Evolutionary conservation across 2,797 vertebrate species (phyloP), one percentile per base, ranked within the genome.

Genomic region (Peromyscus eremicus): DNA sequence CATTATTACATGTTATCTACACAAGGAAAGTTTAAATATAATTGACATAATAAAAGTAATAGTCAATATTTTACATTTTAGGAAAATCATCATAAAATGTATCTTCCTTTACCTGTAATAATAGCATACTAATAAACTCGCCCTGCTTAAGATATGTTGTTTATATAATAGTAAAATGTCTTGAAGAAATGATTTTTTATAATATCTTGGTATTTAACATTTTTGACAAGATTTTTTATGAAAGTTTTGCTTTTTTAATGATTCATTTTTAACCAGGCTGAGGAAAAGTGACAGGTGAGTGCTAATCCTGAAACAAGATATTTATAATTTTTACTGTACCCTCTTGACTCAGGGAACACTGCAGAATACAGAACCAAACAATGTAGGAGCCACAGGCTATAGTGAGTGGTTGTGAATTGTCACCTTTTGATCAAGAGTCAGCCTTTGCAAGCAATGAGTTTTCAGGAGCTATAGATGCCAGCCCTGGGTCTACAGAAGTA

Each of bases 21-120:
- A 97, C 97, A 97, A 96, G n/a, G 84, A 97, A 92, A 95, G 2
- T 97, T 97, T 97, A 92, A 96, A 27, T 7, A 93, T 94, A 98
- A 97, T 96, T 96, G 62, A 97, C 97, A 98, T 97, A 97, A 97
- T 97, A 96, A 96, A 97, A 96, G 94, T 91, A 98, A 98, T 97
- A 96, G 97, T 95, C 87, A 96, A 32, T 96, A 97, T 97, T 98
- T 96, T 89, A 97, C 83, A 97, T 97, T 95, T 97, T 97, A 98
- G 96, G 40, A 73, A 97, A 97, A 97, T 89, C 89, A 88, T 96
- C 76, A 29, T 80, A 94, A 55, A 97, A 94, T 68, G 40, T 96
- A 97, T 95, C 86, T 97, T 96, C 52, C 95, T 94, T 96, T 97
- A 93, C 91, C 92, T 96, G 83, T 95, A 97, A 37, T 85, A 8